phyloP scores from a whole-genome alignment of 2,888 invertebrate genomes.

The Rotaria magnacalcarata region DNA sequence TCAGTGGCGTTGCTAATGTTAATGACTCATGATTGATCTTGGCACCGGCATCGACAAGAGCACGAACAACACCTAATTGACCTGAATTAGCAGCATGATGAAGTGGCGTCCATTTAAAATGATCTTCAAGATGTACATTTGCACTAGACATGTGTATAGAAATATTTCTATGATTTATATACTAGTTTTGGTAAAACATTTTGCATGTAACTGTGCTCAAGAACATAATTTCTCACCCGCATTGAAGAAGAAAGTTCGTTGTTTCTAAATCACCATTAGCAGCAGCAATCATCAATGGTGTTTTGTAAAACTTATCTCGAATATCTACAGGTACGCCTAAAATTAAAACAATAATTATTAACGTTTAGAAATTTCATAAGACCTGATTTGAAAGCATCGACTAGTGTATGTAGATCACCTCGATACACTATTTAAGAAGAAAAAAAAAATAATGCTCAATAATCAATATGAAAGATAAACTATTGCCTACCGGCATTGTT shows the following conservation, averaged over 20 bases:
- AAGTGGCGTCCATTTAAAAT: conserved; percentile 60
- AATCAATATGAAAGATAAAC: background rate
- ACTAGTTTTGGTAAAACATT: background rate
- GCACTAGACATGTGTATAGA: conserved; percentile 49
- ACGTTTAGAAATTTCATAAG: too few relatives aligned
- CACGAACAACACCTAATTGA: conserved; percentile 54
- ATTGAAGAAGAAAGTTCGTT: conserved; percentile 44
- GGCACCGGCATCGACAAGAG: conserved; percentile 55
- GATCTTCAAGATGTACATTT: conserved; percentile 56
- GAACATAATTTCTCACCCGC: conserved; percentile 46
- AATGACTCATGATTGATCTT: conserved; percentile 55
- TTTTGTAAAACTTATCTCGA: conserved; percentile 47
- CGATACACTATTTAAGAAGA: background rate
- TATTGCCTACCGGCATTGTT: conserved; percentile 52
- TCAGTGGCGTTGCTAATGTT: conserved; percentile 58
- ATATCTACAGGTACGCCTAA: conserved; percentile 52
- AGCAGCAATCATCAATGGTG: conserved; percentile 35
- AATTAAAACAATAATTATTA: background rate
- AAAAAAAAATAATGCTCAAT: background rate
- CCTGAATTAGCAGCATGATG: conserved; percentile 60
- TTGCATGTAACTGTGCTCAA: too few relatives aligned
- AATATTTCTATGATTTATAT: too few relatives aligned
- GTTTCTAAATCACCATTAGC: conserved; percentile 40
- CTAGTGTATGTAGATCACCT: conserved; percentile 52
- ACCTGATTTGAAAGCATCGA: conserved; percentile 54